Evolutionary conservation across 2,113 vertebrate genomes (phyloP).

Genomic region (Chamaea fasciata): DNA sequence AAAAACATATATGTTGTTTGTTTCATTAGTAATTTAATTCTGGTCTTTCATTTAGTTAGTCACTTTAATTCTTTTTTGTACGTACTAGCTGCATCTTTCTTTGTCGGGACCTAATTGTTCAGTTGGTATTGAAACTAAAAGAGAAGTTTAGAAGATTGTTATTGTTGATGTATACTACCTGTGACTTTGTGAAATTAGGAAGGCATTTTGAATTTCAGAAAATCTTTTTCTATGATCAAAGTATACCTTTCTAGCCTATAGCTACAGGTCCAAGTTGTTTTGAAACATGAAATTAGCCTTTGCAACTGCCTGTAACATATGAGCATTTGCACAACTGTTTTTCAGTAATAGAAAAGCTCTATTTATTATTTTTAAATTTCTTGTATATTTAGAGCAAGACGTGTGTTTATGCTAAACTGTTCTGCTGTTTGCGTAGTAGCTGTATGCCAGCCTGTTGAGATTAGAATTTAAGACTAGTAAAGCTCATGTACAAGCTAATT

Average conservation of each 20-base stretch:
- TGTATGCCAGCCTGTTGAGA: neutral
- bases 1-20: neutral
- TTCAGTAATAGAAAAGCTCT: neutral
- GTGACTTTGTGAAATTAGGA: neutral
- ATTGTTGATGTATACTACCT: neutral
- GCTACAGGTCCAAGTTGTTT: neutral
- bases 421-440: neutral
- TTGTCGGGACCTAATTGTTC: neutral
- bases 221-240: neutral
- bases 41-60: neutral
- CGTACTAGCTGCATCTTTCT: neutral
- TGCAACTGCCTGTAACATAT: neutral
- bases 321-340: neutral
- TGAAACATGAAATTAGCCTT: neutral
- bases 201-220: neutral
- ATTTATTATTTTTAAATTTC: neutral
- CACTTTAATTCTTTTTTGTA: neutral
- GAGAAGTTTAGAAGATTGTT: neutral
- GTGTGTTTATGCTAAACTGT: neutral
- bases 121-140: neutral
- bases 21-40: neutral
- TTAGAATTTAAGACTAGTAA: slow-evolving; percentile 31
- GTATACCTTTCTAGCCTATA: neutral
- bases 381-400: neutral
- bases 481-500: slow-evolving; percentile 35